These are phyloP conservation scores for Egretta garzetta DNA, from an alignment of 2,113 vertebrate genomes.

Conservation along the genomic window DNA sequence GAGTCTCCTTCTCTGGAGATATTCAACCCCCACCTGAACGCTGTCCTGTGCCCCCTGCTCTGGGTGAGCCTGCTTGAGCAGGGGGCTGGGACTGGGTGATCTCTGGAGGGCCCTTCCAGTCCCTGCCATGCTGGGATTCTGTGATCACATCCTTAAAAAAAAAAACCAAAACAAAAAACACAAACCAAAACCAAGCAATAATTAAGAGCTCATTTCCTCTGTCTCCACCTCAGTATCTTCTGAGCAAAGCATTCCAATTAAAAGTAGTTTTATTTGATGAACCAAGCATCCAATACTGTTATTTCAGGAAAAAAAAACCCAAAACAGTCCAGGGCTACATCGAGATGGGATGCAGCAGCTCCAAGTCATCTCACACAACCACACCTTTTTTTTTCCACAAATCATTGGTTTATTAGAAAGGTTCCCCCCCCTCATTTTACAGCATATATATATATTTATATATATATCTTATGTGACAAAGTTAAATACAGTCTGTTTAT, in stretches of 20 bases:
- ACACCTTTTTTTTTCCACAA: constrained; percentile 64
- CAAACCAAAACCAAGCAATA: neutral
- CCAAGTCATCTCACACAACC: neutral
- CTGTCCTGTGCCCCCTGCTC: too few relatives aligned
- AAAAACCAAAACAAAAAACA: too few relatives aligned
- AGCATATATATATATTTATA: constrained; percentile 73
- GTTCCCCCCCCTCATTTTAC: constrained; percentile 73
- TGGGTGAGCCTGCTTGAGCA: too few relatives aligned
- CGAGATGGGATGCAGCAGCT: neutral
- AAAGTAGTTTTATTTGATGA: neutral
- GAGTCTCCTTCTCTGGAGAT: too few relatives aligned
- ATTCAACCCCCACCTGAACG: too few relatives aligned
- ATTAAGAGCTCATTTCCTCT: neutral
- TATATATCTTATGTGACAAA: constrained; percentile 77
- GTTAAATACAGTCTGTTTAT: constrained; percentile 79
- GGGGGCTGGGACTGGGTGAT: too few relatives aligned
- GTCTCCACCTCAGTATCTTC: neutral
- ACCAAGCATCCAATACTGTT: neutral
- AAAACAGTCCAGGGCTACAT: neutral
- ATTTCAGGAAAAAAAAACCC: neutral
- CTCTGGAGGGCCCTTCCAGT: too few relatives aligned
- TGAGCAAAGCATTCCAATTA: neutral
- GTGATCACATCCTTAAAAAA: too few relatives aligned
- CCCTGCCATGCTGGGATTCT: too few relatives aligned
- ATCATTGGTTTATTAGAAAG: constrained; percentile 81